Evolutionary conservation across 2,113 vertebrate species (phyloP), one percentile per base, ranked within the genome.

Genomic region (Oryctolagus cuniculus): DNA sequence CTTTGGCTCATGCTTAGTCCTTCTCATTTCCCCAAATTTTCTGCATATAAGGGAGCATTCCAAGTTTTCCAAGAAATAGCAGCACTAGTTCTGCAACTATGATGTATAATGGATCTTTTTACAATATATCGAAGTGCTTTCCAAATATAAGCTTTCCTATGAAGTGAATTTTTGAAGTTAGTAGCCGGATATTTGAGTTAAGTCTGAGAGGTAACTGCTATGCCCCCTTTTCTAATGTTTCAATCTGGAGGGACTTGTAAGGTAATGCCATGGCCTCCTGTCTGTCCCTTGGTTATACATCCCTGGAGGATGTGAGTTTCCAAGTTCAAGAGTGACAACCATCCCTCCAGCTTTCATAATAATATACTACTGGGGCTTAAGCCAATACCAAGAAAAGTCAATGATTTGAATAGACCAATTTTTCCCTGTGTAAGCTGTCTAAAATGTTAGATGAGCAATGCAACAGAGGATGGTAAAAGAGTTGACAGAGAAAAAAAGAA

Each of bases 261-360:
- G 90, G 11, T 10, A 87, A 70, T 66, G 9, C 15, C 24, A 58
- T 81, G 19, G 49, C 55, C 34, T 72, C 44, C 70, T 77, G 22
- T 11, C 38, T 6, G 61, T 21, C 34, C 31, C 7, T 74, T 36
- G 29, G 2, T 81, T 10, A 31, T 63, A 1, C 17, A 63, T 86
- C 22, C 61, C 38, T 63, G 77, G 49, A 82, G 49, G 36, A 66
- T 15, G 4, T 36, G 25, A 80, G n/a, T 27, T n/a, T n/a, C 38
- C 63, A 93, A 69, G 36, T 81, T 29, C 49, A 63, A 77, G 58
- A 82, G 3, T 82, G 49, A 61, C 4, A 79, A 11, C 15, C 36
- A 73, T 34, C 81, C 29, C 51, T 87, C 70, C 53, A 88, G 63
- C 29, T 93, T 92, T 81, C 81, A 12, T 67, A 85, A 66, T 13